phyloP scores from a whole-genome alignment of 2,113 vertebrate species.

The human region DNA sequence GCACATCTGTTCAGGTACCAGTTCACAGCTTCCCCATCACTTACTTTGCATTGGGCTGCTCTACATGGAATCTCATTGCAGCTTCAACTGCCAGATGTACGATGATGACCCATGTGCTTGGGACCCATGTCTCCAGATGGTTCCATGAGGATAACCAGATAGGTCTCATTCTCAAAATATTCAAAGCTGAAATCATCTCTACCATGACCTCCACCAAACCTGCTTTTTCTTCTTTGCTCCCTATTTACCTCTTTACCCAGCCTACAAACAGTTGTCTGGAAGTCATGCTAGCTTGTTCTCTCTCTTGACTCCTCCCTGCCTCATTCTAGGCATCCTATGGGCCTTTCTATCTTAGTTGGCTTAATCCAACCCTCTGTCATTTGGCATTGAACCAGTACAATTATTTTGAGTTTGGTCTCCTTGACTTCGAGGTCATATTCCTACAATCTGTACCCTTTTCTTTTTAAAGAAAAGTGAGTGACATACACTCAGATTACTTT shows the following conservation, averaged over 20 bases:
- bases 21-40: neutral
- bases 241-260: neutral
- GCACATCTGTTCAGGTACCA: neutral
- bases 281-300: neutral
- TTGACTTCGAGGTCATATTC: neutral
- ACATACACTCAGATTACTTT: neutral
- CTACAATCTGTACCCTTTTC: neutral
- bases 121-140: neutral
- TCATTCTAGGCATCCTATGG: rapidly evolving
- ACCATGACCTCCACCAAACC: neutral
- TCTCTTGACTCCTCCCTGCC: rapidly evolving
- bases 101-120: neutral
- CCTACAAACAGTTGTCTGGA: neutral
- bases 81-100: neutral
- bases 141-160: neutral
- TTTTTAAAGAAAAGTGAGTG: neutral
- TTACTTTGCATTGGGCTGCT: neutral
- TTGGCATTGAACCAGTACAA: neutral
- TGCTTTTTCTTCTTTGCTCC: neutral
- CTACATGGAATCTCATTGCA: rapidly evolving
- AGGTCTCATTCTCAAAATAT: neutral
- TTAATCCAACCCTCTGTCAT: neutral
- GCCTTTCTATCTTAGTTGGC: neutral
- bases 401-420: neutral
- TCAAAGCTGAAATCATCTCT: neutral